Evolutionary conservation across 2,888 invertebrate species (phyloP).

Genomic region (Empis stercorea): DNA sequence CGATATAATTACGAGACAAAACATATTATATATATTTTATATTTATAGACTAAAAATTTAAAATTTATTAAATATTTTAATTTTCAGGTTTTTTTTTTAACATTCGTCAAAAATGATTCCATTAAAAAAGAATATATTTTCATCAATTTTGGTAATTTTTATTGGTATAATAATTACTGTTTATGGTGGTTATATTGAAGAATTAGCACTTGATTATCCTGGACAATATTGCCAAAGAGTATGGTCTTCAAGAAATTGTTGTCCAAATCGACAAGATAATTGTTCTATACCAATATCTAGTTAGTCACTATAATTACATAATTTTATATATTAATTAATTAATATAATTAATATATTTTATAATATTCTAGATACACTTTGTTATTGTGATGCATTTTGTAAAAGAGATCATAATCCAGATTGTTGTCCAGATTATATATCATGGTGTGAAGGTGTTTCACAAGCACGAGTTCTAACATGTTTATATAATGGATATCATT

Average conservation of each 20-base stretch:
- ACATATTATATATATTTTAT: too few species aligned
- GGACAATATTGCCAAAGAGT: slow-evolving; percentile 29
- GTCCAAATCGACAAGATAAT: slow-evolving; percentile 59
- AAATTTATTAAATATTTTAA: too few species aligned
- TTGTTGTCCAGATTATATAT: slow-evolving; percentile 86
- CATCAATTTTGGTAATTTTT: too few species aligned
- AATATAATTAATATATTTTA: neutral
- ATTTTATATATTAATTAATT: neutral
- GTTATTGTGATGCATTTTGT: slow-evolving; percentile 94
- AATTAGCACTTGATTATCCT: slow-evolving; percentile 22
- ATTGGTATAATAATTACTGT: too few species aligned
- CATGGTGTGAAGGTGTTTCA: slow-evolving; percentile 48
- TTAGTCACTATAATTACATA: too few species aligned
- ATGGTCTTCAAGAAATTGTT: slow-evolving; percentile 56
- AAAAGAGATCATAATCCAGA: slow-evolving; percentile 59
- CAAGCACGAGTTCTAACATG: slow-evolving; percentile 15
- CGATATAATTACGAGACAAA: too few species aligned
- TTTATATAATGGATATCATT: slow-evolving; percentile 33
- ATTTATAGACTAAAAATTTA: too few species aligned
- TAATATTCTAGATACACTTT: slow-evolving; percentile 59
- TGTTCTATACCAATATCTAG: slow-evolving; percentile 70
- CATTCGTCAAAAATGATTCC: too few species aligned
- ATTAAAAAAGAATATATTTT: too few species aligned
- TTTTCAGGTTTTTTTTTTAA: too few species aligned
- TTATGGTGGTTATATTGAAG: neutral